phyloP scores from a whole-genome alignment of 2,888 invertebrate species.

The Epicampocera succincta region DNA sequence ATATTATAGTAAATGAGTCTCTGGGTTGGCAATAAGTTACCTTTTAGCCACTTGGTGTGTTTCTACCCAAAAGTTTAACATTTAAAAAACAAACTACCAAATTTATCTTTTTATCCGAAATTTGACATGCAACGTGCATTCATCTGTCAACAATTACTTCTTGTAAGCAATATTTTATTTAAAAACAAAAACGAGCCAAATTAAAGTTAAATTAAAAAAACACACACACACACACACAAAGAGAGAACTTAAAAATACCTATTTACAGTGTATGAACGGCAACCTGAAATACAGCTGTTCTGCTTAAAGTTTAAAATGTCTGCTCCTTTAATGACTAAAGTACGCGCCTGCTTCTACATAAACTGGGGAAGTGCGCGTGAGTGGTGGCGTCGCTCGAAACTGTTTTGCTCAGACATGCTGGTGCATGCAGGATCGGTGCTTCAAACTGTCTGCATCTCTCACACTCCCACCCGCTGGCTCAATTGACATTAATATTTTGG shows the following conservation, averaged over 20 bases:
- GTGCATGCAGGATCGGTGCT: no score
- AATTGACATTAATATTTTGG: no score
- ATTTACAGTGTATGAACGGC: constrained; percentile 32
- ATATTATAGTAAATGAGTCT: constrained; percentile 28
- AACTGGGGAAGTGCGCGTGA: not conserved
- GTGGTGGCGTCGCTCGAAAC: no score
- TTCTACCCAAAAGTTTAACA: constrained; percentile 48
- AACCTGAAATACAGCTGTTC: constrained; percentile 45
- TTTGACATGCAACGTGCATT: constrained; percentile 79
- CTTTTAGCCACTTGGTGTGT: constrained; percentile 5
- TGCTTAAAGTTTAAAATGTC: constrained; percentile 17
- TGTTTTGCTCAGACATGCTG: no score
- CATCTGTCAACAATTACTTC: constrained; percentile 79
- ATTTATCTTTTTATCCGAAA: constrained; percentile 71
- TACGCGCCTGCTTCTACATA: constrained; percentile 16
- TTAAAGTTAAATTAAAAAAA: not conserved
- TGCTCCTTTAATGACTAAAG: constrained; percentile 1
- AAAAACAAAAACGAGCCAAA: not conserved
- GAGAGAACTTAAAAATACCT: not conserved
- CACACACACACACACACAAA: no score
- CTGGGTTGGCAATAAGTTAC: no score
- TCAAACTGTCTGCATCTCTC: no score
- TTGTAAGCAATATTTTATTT: constrained; percentile 62
- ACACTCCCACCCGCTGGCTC: no score
- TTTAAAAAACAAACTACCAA: constrained; percentile 52